These are phyloP conservation scores for Rhinopomastus cyanomelas DNA, from an alignment of 2,113 vertebrate species.

Conservation along the genomic window DNA sequence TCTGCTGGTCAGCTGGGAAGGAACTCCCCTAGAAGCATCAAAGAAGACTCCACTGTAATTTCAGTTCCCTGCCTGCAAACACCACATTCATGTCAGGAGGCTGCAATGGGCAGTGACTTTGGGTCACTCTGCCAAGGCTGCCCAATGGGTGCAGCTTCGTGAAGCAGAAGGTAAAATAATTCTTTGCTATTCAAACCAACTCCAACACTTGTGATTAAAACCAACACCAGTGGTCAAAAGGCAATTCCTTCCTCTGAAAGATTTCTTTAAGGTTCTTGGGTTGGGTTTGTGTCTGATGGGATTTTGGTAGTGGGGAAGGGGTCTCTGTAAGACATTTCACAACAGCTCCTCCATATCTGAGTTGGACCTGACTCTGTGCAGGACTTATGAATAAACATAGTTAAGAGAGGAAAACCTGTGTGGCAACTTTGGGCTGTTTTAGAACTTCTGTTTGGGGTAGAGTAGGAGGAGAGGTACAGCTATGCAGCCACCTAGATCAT, in stretches of 20 bases:
- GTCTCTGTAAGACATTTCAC: too few relatives aligned
- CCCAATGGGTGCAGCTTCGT: not conserved
- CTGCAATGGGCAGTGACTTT: not conserved
- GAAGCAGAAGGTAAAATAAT: not conserved
- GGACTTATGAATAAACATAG: too few relatives aligned
- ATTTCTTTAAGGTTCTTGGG: not conserved
- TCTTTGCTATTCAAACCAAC: not conserved
- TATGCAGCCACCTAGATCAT: too few relatives aligned
- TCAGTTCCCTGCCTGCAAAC: not conserved
- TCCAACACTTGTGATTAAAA: not conserved
- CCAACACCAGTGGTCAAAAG: not conserved
- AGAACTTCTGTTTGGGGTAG: too few relatives aligned
- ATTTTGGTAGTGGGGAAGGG: too few relatives aligned
- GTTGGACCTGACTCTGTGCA: too few relatives aligned
- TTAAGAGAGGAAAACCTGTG: too few relatives aligned
- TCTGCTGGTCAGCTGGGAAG: not conserved
- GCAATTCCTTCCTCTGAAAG: not conserved
- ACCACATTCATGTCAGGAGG: not conserved
- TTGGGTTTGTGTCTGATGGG: too few relatives aligned
- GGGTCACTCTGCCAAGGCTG: not conserved
- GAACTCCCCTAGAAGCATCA: not conserved
- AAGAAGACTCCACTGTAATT: not conserved
- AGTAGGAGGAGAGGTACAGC: too few relatives aligned
- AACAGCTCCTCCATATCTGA: too few relatives aligned
- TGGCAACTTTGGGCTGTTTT: too few relatives aligned